These are phyloP conservation scores for Ispidina lecontei DNA, from an alignment of 2,797 vertebrate species.

Conservation along the genomic window DNA sequence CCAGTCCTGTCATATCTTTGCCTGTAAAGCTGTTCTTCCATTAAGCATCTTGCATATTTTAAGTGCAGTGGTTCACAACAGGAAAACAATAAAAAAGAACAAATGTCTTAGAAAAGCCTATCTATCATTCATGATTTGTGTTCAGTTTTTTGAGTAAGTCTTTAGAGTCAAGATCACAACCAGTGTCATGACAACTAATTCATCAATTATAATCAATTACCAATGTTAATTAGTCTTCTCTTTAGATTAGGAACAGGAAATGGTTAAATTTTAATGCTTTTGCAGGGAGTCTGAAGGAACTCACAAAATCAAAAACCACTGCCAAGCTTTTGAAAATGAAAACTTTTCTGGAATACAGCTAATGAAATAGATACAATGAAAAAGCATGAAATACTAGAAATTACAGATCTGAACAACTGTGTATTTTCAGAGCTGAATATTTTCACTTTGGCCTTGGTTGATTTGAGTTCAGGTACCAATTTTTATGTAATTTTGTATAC, in stretches of 20 bases:
- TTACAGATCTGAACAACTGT: neutral
- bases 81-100: constrained; percentile 12
- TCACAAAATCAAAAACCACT: neutral
- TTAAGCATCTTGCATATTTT: constrained; percentile 39
- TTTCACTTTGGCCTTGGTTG: neutral
- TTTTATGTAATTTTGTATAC: neutral
- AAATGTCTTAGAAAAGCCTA: neutral
- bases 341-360: neutral
- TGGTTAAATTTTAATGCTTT: neutral
- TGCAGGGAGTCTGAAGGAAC: neutral
- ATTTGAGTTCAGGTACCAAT: neutral
- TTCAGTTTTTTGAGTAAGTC: neutral
- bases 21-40: neutral
- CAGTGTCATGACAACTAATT: neutral
- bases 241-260: neutral
- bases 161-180: neutral
- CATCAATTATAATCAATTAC: neutral
- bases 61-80: constrained; percentile 7
- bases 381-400: neutral
- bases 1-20: neutral
- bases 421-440: neutral
- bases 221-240: neutral
- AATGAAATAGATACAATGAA: neutral
- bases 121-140: neutral
- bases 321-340: neutral